Conservation (phyloP, 2,113 vertebrate species). For the Sardina pilchardus region DNA sequence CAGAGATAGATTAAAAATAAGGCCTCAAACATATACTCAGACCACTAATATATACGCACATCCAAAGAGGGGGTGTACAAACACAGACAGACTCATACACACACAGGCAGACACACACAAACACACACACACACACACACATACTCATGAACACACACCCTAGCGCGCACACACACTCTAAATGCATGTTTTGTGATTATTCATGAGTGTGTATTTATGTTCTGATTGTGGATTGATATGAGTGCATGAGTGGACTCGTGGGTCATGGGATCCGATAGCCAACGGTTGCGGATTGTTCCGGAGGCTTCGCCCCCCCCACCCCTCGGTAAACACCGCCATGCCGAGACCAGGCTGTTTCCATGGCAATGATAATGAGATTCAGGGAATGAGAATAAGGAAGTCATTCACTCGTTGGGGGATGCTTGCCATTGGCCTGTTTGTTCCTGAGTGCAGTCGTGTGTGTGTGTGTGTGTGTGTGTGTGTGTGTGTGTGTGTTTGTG, state of each 20-base stretch:
- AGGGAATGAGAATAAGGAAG: slow-evolving; percentile 70
- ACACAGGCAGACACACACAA: slow-evolving; percentile 23
- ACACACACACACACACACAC: slow-evolving; percentile 23
- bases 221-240: not conserved
- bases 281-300: slow-evolving; percentile 56
- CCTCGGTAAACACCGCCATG: slow-evolving; percentile 57
- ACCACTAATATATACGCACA: slow-evolving; percentile 25
- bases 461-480: slow-evolving; percentile 36
- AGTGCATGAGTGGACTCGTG: slow-evolving; percentile 18
- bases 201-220: slow-evolving; percentile 4
- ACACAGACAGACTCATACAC: slow-evolving; percentile 2
- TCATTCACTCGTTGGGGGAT: slow-evolving; percentile 68
- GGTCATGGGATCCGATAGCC: slow-evolving; percentile 41
- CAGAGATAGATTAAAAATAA: not conserved
- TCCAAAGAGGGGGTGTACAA: not conserved
- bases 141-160: slow-evolving; percentile 15
- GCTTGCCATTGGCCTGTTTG: slow-evolving; percentile 30
- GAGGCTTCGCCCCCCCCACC: not conserved
- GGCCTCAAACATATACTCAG: not conserved
- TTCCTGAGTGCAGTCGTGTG: slow-evolving; percentile 17
- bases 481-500: slow-evolving; percentile 41
- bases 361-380: slow-evolving; percentile 67
- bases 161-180: slow-evolving; percentile 2
- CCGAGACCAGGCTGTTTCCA: slow-evolving; percentile 56
- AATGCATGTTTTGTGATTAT: not conserved